Evolutionary conservation across 2,113 vertebrate species (phyloP), one percentile per base, ranked within the genome.

Genomic region (Chaenocephalus aceratus): DNA sequence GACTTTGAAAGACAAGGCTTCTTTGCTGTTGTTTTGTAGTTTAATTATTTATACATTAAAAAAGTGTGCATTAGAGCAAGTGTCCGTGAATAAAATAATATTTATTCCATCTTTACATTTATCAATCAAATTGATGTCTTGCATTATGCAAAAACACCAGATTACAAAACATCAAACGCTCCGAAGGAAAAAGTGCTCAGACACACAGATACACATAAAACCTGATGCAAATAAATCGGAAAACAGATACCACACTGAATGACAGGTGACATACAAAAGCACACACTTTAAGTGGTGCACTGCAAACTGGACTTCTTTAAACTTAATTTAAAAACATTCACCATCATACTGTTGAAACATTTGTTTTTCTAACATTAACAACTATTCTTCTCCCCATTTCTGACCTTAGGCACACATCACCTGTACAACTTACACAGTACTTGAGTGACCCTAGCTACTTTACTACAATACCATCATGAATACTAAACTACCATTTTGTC

Each of bases 41-140:
- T 41, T 41, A 6, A 41, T 6, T 41, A 7, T 41, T 8, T 41
- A 41, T 7, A 41, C 7, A 6, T 41, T 6, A 41, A 7, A 41
- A 41, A 41, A 41, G 36, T 36, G 15, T 56, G 12, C 23, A 6
- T 4, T 13, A 21, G 18, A 26, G 26, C 52, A 53, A 59, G n/a
- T 1, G 56, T 41, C 36, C 36, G 4, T 6, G 36, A 41, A 7
- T 41, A 6, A 7, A 41, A 41, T 41, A 1, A 6, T 6, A 49
- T 79, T 72, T 75, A 70, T 78, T 86, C 13, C 0, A 74, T 57
- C n/a, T 21, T 13, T 44, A 44, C 15, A 48, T 48, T 0, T 46
- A 60, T 62, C 5, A 36, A 54, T 62, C 48, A 68, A 30, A 77
- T 11, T 10, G 45, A 60, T 30, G 30, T 13, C 15, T 51, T 65